Conservation (phyloP, 2,888 invertebrate genomes). For the Phrixothrix hirtus region DNA sequence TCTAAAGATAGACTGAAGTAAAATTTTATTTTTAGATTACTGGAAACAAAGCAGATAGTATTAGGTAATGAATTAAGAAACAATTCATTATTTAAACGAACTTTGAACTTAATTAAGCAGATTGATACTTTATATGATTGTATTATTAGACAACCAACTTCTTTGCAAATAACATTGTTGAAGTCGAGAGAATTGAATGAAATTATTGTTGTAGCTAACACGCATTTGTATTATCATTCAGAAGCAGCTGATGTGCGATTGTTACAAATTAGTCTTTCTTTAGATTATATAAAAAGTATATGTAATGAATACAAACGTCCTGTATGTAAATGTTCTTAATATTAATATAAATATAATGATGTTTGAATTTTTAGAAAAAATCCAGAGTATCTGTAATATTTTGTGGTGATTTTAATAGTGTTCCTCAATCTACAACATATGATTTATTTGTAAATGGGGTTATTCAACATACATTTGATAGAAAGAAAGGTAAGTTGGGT, state of each 20-base stretch:
- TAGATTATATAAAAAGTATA: constrained; percentile 69
- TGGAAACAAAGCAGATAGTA: constrained; percentile 59
- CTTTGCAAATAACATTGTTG: constrained; percentile 64
- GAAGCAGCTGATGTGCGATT: constrained; percentile 88
- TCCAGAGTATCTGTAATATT: constrained; percentile 70
- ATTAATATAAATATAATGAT: neutral
- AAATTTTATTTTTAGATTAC: constrained; percentile 50
- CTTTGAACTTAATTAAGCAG: constrained; percentile 62
- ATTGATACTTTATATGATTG: constrained; percentile 62
- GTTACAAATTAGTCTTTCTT: constrained; percentile 76
- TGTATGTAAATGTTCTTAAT: constrained; percentile 34
- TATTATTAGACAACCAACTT: constrained; percentile 67
- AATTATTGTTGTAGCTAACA: constrained; percentile 74
- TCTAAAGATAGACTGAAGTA: neutral
- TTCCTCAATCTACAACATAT: constrained; percentile 59
- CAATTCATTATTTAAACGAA: constrained; percentile 57
- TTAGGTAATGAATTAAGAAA: constrained; percentile 62
- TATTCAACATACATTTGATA: constrained; percentile 12
- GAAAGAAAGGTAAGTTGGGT: constrained; percentile 8
- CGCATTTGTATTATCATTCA: constrained; percentile 93
- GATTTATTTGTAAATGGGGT: constrained; percentile 52
- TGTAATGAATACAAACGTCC: constrained; percentile 54
- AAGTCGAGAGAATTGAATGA: constrained; percentile 62
- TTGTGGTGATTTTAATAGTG: constrained; percentile 94
- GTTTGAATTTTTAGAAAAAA: constrained; percentile 17